A percentile compares a stretch with the other conserved stretches of the same genome.
Conservation (phyloP, 2,888 invertebrate genomes). For the Luperina testacea region DNA sequence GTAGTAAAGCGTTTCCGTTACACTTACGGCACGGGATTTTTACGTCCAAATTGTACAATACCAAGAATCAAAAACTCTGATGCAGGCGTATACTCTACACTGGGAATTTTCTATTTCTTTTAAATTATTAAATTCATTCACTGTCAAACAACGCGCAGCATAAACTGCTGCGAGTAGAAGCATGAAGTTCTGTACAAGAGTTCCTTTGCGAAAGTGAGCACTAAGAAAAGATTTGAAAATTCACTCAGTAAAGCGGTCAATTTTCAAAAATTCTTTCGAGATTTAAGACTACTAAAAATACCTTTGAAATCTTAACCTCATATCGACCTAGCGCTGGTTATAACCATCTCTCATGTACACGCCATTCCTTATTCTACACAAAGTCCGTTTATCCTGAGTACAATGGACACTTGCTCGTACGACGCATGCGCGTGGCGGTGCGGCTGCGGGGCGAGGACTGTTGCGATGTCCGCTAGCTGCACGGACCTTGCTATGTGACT, state of each 20-base stretch:
- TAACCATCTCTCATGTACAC: not conserved
- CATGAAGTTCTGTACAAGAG: not conserved
- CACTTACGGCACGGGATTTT: constrained; percentile 57
- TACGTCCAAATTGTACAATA: not conserved
- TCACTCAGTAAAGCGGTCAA: not conserved
- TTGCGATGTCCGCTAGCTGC: constrained; percentile 52
- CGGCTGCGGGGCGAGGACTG: constrained; percentile 54
- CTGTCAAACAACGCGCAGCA: not conserved
- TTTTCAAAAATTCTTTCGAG: not conserved
- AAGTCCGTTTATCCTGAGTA: constrained; percentile 3
- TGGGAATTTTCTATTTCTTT: not conserved
- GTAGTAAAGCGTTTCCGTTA: constrained; percentile 69
- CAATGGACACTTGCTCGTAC: constrained; percentile 41
- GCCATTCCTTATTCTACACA: not conserved
- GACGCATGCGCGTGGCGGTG: constrained; percentile 57
- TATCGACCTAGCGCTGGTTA: not conserved
- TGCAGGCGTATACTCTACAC: not conserved
- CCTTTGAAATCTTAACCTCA: not conserved
- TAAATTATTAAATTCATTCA: not conserved
- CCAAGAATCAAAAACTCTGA: not conserved
- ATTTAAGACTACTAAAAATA: not conserved
- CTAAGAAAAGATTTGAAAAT: not conserved
- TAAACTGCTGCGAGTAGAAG: not conserved
- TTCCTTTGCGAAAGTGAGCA: not conserved
- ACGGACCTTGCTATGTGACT: constrained; percentile 44